Base-by-base conservation (phyloP, 2,113 vertebrate species). In the Clarias batrachus region DNA sequence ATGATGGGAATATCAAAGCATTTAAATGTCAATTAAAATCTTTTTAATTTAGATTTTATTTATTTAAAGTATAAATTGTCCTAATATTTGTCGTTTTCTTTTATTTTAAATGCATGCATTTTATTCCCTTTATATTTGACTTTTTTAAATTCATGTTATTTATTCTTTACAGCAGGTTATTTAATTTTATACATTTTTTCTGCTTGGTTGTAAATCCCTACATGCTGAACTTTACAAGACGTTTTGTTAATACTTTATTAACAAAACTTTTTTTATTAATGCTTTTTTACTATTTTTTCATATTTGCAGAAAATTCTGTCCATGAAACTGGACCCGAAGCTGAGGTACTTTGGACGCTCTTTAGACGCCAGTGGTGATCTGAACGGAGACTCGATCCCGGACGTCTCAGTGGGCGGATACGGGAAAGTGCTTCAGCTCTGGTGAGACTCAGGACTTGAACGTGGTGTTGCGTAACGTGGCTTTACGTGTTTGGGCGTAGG, bases 281-380 rank as follows among this genome's bases (percentile, higher is more conserved):
- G 30, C 30, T 33, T 33, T 33, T 33, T 33, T 1, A 33, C 30
- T 63, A 5, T 60, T 21, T 19, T 19, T 83, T 27, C 92, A 23
- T 11, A 11, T 89, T 92, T 86, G 13, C 88, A 97, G 97, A 97
- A 95, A 96, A 97, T 97, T 87, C 78, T 95, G 65, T 96, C 95
- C 62, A 84, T 91, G 78, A 93, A 94, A 87, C 94, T 97, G 86
- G 92, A 89, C 85, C 89, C 92, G 86, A 90, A 11, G 0, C 88
- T 97, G 82, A 94, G 93, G 3, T 97, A 94, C 92, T 97, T 97
- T 85, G 97, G 97, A 88, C 95, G 96, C 90, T 96, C 97, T 83
- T 80, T 97, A 81, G 96, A 97, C 91, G 95, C 95, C 87, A 93
- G 92, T 78, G 90, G 82, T 90, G 96, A 97, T 93, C 92, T 97